phyloP scores from a whole-genome alignment of 2,797 vertebrate species.

The Pagetopsis macropterus region DNA sequence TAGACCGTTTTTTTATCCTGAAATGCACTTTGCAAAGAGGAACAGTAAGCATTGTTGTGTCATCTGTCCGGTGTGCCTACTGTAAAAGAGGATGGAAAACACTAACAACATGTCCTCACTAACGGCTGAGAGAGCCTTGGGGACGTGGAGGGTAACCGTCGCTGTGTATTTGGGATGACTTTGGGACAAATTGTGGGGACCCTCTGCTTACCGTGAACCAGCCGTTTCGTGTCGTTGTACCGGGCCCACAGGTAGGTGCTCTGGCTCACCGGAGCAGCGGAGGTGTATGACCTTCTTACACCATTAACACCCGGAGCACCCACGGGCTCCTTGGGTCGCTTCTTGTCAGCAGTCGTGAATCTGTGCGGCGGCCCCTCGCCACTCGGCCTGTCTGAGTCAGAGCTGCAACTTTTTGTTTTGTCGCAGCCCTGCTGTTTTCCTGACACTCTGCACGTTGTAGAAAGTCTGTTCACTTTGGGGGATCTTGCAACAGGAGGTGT shows the following conservation, averaged over 20 bases:
- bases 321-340: slow-evolving; percentile 53
- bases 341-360: slow-evolving; percentile 60
- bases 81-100: too few relatives aligned
- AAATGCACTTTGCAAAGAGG: too few relatives aligned
- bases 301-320: slow-evolving; percentile 49
- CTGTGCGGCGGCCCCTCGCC: slow-evolving; percentile 44
- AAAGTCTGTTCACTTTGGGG: slow-evolving; percentile 46
- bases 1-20: too few relatives aligned
- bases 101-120: too few relatives aligned
- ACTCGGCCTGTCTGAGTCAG: slow-evolving; percentile 16
- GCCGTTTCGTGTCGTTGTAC: slow-evolving; percentile 79
- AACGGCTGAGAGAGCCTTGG: too few relatives aligned
- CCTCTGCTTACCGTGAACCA: slow-evolving; percentile 80
- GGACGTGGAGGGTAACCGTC: too few relatives aligned
- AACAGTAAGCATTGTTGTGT: too few relatives aligned
- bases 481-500: slow-evolving; percentile 37
- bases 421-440: slow-evolving; percentile 17
- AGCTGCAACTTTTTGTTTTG: slow-evolving; percentile 47
- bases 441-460: slow-evolving; percentile 46
- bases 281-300: slow-evolving; percentile 67
- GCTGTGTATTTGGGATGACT: too few relatives aligned
- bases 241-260: slow-evolving; percentile 78
- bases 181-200: neutral
- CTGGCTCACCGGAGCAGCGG: slow-evolving; percentile 63
- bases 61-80: too few relatives aligned